Percentiles rank a stretch among this genome's conserved stretches.
Evolutionary conservation across 2,797 vertebrate genomes (phyloP).

Genomic region (Poeciliopsis turneri): DNA sequence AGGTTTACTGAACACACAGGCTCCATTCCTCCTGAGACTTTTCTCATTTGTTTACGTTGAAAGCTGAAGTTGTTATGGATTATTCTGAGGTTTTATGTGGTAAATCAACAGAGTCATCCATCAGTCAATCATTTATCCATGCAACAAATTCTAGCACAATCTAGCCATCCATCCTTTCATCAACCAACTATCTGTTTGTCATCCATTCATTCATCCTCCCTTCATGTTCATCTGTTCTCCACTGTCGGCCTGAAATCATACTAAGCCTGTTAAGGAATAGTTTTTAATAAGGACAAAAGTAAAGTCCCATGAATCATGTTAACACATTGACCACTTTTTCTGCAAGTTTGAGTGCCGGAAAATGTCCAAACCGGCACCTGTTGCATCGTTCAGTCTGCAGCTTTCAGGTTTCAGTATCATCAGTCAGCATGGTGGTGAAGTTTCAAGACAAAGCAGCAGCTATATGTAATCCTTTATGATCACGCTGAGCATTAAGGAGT

Average conservation of each 20-base stretch:
- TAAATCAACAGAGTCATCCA: not conserved
- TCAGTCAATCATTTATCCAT: not conserved
- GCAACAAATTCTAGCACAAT: not conserved
- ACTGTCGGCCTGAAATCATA: not conserved
- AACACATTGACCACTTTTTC: not conserved
- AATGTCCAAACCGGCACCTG: not conserved
- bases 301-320: not conserved
- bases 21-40: not conserved
- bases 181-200: not conserved
- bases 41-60: not conserved
- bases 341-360: not conserved
- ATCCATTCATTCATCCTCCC: not conserved
- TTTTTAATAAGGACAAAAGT: not conserved
- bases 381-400: not conserved
- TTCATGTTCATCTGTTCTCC: not conserved
- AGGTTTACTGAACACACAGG: not conserved
- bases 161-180: not conserved
- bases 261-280: not conserved
- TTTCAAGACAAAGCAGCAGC: not conserved
- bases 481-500: not conserved
- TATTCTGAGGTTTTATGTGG: not conserved
- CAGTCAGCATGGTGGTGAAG: not conserved
- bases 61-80: not conserved
- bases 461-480: not conserved
- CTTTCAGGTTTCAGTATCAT: not conserved